These are phyloP conservation scores for Lasioglossum leucozonium DNA, from an alignment of 2,888 invertebrate genomes.

Conservation along the genomic window DNA sequence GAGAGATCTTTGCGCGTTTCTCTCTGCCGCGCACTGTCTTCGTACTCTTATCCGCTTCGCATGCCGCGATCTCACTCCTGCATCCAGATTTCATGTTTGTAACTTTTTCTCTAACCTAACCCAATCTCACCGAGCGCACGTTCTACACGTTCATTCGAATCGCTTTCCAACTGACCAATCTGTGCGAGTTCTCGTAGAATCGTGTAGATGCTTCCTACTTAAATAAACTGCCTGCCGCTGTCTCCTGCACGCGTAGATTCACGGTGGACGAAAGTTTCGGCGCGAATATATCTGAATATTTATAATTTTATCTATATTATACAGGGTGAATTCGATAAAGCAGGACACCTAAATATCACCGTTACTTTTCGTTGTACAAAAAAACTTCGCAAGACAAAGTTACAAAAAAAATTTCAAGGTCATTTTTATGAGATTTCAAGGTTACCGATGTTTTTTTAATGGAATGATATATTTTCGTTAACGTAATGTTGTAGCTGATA, in stretches of 20 bases:
- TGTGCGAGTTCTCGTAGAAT: constrained; percentile 20
- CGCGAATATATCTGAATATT: too few relatives aligned
- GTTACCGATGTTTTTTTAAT: too few relatives aligned
- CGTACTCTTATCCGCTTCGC: constrained; percentile 7
- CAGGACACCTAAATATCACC: too few relatives aligned
- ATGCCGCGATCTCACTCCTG: constrained; percentile 42
- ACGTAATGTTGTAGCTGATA: too few relatives aligned
- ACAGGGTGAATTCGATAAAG: too few relatives aligned
- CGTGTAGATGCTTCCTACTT: constrained; percentile 15
- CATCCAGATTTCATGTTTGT: constrained; percentile 25
- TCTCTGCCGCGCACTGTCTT: constrained; percentile 11
- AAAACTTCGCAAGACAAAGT: too few relatives aligned
- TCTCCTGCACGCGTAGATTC: constrained; percentile 27
- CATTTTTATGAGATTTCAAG: too few relatives aligned
- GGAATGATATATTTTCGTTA: too few relatives aligned
- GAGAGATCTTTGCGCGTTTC: constrained; percentile 19
- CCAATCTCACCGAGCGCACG: constrained; percentile 20
- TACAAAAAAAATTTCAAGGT: too few relatives aligned
- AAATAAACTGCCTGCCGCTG: constrained; percentile 39
- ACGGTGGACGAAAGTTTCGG: constrained; percentile 23
- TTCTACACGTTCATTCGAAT: constrained; percentile 36
- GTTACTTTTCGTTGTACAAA: too few relatives aligned
- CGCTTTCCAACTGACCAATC: constrained; percentile 53
- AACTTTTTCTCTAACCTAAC: constrained; percentile 21
- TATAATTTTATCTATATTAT: too few relatives aligned